These are phyloP conservation scores for Cyanistes caeruleus DNA, from an alignment of 2,113 vertebrate genomes.

Conservation along the genomic window DNA sequence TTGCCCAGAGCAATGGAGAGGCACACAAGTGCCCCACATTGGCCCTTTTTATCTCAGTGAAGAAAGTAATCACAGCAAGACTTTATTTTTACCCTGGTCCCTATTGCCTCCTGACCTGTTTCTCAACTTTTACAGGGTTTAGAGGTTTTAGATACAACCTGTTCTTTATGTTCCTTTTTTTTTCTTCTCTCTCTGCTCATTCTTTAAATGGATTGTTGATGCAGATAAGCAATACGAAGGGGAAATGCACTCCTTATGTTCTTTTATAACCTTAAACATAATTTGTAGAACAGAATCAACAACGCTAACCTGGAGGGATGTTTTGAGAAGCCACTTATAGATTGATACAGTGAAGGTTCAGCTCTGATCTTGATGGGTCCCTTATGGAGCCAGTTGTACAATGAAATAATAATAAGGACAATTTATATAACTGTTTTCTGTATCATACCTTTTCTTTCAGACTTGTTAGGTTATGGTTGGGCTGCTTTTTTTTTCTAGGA, in stretches of 20 bases:
- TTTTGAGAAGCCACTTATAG: background rate
- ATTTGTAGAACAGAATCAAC: background rate
- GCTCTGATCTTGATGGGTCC: background rate
- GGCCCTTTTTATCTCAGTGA: background rate
- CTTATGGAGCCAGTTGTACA: background rate
- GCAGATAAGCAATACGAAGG: background rate
- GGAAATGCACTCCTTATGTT: background rate
- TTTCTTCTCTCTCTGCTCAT: background rate
- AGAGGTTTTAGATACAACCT: background rate
- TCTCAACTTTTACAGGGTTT: background rate
- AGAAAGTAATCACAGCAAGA: background rate
- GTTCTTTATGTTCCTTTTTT: background rate
- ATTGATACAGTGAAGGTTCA: background rate
- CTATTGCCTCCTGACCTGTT: background rate
- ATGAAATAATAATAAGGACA: background rate
- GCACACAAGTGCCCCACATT: background rate
- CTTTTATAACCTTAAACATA: background rate
- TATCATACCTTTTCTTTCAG: background rate
- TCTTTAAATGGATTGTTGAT: background rate
- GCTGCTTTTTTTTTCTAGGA: background rate
- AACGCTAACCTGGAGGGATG: background rate
- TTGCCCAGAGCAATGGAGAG: background rate
- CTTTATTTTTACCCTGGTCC: background rate
- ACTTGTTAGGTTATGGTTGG: background rate
- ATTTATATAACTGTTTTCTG: background rate